phyloP scores from a whole-genome alignment of 2,113 vertebrate species.

The Xenopus borealis region DNA sequence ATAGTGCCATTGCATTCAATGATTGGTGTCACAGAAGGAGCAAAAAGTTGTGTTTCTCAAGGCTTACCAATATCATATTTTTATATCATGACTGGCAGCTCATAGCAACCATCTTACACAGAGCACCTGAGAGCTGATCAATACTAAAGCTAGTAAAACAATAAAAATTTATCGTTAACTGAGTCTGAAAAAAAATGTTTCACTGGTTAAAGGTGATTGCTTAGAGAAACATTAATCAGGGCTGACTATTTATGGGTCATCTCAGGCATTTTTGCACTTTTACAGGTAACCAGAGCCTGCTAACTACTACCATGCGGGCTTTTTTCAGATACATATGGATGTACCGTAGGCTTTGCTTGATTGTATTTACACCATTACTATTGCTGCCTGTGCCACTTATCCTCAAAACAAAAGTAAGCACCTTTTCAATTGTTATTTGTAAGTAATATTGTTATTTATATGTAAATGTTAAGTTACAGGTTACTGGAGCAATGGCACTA shows the following conservation, averaged over 20 bases:
- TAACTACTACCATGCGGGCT: conserved; percentile 58
- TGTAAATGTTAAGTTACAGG: too few relatives aligned
- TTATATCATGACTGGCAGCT: too few relatives aligned
- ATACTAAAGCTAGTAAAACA: conserved; percentile 68
- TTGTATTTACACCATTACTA: conserved; percentile 66
- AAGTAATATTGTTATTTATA: too few relatives aligned
- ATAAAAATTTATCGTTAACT: conserved; percentile 82
- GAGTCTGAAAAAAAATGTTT: conserved; percentile 52
- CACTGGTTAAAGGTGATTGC: conserved; percentile 67
- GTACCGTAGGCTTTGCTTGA: conserved; percentile 68
- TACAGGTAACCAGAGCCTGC: conserved; percentile 47
- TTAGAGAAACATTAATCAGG: conserved; percentile 82
- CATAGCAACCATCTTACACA: too few relatives aligned
- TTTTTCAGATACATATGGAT: conserved; percentile 55
- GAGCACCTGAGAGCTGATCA: neutral
- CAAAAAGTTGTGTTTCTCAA: too few relatives aligned
- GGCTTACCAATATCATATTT: too few relatives aligned
- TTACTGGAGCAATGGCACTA: too few relatives aligned
- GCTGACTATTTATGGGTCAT: conserved; percentile 70
- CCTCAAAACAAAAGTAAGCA: conserved; percentile 70
- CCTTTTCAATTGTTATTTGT: neutral
- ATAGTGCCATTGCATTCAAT: too few relatives aligned
- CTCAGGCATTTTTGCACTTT: conserved; percentile 50
- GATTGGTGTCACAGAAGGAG: too few relatives aligned
- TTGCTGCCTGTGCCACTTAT: conserved; percentile 77